Percentiles rank a stretch among this genome's conserved stretches.
Conservation (phyloP, 30 jellyfish, hydroid and myxozoan genomes). For the Pelagia noctiluca region DNA sequence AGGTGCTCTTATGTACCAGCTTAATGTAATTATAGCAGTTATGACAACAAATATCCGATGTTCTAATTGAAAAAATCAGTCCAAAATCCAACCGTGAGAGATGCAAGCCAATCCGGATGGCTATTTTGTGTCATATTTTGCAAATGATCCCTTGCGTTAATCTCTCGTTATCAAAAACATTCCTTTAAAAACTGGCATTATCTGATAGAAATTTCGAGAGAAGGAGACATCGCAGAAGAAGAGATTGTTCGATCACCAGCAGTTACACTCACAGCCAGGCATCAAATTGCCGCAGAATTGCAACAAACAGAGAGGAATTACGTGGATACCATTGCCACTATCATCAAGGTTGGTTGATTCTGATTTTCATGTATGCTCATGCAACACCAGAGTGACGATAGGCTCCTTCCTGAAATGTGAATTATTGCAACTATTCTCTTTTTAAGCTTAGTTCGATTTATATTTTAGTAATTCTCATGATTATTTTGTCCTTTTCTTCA, state of each 20-base stretch:
- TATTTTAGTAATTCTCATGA: not conserved
- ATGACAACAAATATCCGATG: too few species aligned
- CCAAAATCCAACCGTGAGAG: too few species aligned
- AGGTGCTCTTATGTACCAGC: too few species aligned
- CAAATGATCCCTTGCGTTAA: too few species aligned
- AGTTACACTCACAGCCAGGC: constrained; percentile 77
- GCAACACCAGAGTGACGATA: not conserved
- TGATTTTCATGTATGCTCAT: not conserved
- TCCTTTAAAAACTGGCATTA: not conserved
- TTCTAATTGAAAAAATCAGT: too few species aligned
- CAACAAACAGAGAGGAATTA: constrained; percentile 96
- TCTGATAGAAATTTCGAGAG: constrained; percentile 59
- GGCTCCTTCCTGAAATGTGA: not conserved
- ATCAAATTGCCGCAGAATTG: constrained; percentile 85
- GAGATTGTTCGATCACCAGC: constrained; percentile 50
- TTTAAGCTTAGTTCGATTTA: not conserved
- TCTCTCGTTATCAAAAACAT: too few species aligned
- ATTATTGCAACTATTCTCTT: too few species aligned
- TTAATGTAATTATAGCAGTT: too few species aligned
- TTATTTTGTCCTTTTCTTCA: not conserved
- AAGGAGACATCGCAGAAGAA: constrained; percentile 69
- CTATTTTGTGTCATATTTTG: too few species aligned
- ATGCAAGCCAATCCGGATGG: too few species aligned
- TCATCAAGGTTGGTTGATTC: constrained; percentile 95
- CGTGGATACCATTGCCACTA: constrained; percentile 77